These are phyloP conservation scores for Tetragonula carbonaria DNA, from an alignment of 2,888 invertebrate genomes.

Conservation along the genomic window DNA sequence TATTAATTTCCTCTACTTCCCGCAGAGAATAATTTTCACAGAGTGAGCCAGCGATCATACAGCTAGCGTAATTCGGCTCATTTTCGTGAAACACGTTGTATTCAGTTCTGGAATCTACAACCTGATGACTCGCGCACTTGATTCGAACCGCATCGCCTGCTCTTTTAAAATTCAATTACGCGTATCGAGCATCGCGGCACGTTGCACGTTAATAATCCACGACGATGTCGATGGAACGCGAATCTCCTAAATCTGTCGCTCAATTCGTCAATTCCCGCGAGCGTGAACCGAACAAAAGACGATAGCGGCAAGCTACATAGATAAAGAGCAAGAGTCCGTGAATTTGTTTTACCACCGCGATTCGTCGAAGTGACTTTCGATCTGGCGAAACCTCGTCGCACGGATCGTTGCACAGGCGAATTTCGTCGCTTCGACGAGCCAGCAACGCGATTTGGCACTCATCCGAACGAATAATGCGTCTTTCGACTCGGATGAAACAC, in stretches of 20 bases:
- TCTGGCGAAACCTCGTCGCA: slow-evolving; percentile 8
- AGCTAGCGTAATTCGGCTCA: not conserved
- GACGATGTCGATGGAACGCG: slow-evolving; percentile 2
- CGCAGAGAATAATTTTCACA: not conserved
- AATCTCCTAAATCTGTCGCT: slow-evolving; percentile 7
- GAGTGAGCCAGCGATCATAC: not conserved
- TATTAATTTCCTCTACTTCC: not conserved
- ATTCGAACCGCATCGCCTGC: not conserved
- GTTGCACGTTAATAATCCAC: slow-evolving; percentile 12
- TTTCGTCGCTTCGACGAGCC: slow-evolving; percentile 7
- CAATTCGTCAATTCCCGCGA: slow-evolving; percentile 24
- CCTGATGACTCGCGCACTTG: not conserved
- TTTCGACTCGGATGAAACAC: slow-evolving; percentile 24
- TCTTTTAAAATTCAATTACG: slow-evolving; percentile 21
- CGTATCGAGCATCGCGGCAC: not conserved
- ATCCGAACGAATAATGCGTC: slow-evolving; percentile 3
- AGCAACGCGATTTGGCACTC: slow-evolving; percentile 17
- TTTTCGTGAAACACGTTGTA: not conserved
- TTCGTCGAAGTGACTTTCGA: slow-evolving; percentile 41
- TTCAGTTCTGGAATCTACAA: not conserved
- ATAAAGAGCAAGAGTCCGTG: slow-evolving; percentile 46
- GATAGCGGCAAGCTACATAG: slow-evolving; percentile 20
- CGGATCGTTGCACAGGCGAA: slow-evolving; percentile 1
- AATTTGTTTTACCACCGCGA: slow-evolving; percentile 58
- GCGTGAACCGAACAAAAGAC: slow-evolving; percentile 13